Percentiles rank a stretch among this genome's conserved stretches.
phyloP scores from a whole-genome alignment of 2,797 vertebrate genomes.

The Eulemur coronatus region DNA sequence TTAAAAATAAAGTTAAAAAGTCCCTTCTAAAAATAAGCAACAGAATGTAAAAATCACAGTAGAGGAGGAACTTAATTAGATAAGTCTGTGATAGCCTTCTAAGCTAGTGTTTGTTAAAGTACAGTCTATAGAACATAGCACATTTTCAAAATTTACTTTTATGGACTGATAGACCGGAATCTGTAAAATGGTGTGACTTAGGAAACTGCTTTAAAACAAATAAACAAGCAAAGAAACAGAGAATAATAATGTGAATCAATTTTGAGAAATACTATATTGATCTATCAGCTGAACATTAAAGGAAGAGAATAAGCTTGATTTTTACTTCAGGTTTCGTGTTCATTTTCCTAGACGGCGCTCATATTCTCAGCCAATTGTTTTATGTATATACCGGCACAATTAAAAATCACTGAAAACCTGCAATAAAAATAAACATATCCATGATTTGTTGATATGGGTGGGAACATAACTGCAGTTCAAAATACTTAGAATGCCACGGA shows the following conservation, averaged over 20 bases:
- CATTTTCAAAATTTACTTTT: not conserved
- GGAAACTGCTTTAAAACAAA: not conserved
- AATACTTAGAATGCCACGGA: not conserved
- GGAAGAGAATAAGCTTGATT: not conserved
- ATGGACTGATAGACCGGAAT: not conserved
- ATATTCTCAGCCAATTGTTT: not conserved
- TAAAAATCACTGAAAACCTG: not conserved
- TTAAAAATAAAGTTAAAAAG: not conserved
- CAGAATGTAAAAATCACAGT: not conserved
- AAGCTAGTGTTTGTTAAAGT: not conserved
- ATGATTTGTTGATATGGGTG: not conserved
- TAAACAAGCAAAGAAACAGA: not conserved
- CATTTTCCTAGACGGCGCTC: not conserved
- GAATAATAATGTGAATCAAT: not conserved
- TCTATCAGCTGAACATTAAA: not conserved
- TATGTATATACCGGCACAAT: not conserved
- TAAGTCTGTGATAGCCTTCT: not conserved
- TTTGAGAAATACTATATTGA: not conserved
- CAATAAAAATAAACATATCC: not conserved
- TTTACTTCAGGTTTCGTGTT: not conserved
- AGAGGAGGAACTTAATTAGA: not conserved
- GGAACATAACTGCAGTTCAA: not conserved
- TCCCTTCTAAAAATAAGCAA: not conserved
- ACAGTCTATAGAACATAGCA: not conserved
- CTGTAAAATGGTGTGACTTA: not conserved